phyloP scores from a whole-genome alignment of 1,140 invertebrate species.

The Aphaenogaster floridana region DNA sequence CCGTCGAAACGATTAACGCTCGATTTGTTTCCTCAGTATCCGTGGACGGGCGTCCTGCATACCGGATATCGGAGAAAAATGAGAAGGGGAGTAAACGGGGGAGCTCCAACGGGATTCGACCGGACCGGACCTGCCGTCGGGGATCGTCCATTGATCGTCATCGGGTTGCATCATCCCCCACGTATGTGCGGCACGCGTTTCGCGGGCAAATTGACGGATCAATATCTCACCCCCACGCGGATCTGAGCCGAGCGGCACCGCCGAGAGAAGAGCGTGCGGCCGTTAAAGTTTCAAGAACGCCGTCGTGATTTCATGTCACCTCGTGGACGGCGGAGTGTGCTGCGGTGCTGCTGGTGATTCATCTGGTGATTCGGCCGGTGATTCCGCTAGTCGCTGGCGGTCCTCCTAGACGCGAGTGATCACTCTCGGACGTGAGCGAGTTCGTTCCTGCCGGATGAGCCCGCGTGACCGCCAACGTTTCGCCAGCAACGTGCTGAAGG shows the following conservation, averaged over 20 bases:
- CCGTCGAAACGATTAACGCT: not conserved
- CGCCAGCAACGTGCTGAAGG: constrained; percentile 41
- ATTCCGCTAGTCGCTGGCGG: not conserved
- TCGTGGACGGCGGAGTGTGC: constrained; percentile 17
- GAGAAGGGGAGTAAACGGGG: not conserved
- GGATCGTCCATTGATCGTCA: constrained; percentile 40
- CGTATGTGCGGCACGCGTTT: constrained; percentile 49
- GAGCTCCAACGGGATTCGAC: not conserved
- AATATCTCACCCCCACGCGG: constrained; percentile 79
- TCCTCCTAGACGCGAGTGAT: not conserved
- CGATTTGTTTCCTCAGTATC: constrained; percentile 17
- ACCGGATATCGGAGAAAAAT: not conserved
- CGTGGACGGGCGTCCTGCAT: not conserved
- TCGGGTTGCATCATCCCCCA: constrained; percentile 36
- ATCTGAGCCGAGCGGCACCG: constrained; percentile 49
- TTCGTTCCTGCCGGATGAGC: constrained; percentile 15
- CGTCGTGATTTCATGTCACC: constrained; percentile 53
- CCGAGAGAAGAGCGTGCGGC: constrained; percentile 21
- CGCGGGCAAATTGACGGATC: constrained; percentile 75
- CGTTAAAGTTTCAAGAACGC: constrained; percentile 58
- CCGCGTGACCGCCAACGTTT: not conserved
- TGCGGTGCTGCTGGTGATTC: not conserved
- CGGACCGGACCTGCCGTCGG: not conserved
- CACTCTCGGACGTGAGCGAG: not conserved
- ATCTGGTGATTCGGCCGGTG: not conserved